Evolutionary conservation across 2,797 vertebrate genomes (phyloP), one percentile per base, ranked within the genome.

Genomic region (Allobates femoralis): DNA sequence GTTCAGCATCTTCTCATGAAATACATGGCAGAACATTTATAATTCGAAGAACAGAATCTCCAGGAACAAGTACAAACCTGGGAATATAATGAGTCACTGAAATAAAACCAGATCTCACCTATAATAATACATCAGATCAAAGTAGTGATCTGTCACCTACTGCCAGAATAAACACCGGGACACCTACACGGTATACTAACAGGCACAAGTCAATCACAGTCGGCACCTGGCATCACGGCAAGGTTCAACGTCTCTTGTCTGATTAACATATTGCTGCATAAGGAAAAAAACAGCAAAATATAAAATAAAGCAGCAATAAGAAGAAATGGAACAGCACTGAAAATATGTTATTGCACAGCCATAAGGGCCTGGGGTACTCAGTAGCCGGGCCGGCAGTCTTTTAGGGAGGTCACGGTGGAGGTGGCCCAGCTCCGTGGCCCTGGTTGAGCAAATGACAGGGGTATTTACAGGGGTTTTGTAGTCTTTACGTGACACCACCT

Each of bases 51-150:
- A 23, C 30, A 78, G 53, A 58, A 56, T n/a, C 34, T 46, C 5
- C 53, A 23, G 28, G 51, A 32, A n/a, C 75, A 78, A 23, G 51
- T 34, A 78, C 75, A 58, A 78, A 78, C 51, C 28, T 55, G 30
- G 75, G 51, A 58, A 78, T 56, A 78, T 34, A 56, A 58, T 78
- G 75, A 78, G 51, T 78, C 75, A 78, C 30, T 18, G 75, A 56
- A 53, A 78, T 28, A 78, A 14, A 58, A 56, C 53, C 6, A 77
- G 55, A 78, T 58, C 18, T 78, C 75, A 58, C 53, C 19, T 78
- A 34, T 56, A 78, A 78, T 58, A 56, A 78, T 58, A 58, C 51
- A 78, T 73, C 21, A 73, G 21, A 73, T 78, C 75, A 78, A 78
- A 56, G 51, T 53, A 58, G 28, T 58, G 58, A 58, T 78, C 51